phyloP scores from a whole-genome alignment of 2,888 invertebrate species.

The Orthosia incerta region DNA sequence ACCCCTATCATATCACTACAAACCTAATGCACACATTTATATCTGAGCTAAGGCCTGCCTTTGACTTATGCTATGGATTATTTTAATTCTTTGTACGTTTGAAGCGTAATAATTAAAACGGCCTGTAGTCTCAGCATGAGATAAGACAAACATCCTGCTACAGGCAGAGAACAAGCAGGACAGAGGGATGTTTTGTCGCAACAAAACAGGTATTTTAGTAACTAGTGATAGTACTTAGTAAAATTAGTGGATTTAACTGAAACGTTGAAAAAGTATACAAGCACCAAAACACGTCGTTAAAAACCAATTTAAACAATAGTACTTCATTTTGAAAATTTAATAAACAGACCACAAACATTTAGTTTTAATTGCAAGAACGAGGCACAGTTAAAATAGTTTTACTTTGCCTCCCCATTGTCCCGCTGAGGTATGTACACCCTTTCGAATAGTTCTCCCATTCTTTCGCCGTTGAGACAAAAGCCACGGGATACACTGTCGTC shows the following conservation, averaged over 20 bases:
- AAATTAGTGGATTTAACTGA: not conserved
- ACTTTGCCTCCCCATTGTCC: conserved; percentile 74
- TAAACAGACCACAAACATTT: conserved; percentile 51
- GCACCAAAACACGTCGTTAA: not conserved
- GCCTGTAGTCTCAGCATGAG: not conserved
- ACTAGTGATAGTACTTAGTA: not conserved
- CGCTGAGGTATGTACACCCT: conserved; percentile 84
- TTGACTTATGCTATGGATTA: too few relatives aligned
- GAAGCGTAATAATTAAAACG: not conserved
- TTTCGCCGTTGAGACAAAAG: conserved; percentile 81
- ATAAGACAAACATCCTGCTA: not conserved
- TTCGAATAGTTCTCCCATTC: conserved; percentile 83
- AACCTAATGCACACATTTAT: too few relatives aligned
- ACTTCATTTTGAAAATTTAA: conserved; percentile 44
- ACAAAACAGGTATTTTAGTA: not conserved
- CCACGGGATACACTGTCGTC: conserved; percentile 76
- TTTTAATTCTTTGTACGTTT: not conserved
- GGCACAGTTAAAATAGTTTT: conserved; percentile 60
- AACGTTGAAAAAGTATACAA: not conserved
- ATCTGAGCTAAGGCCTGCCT: not conserved
- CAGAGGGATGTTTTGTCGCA: too few relatives aligned
- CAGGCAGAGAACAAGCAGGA: too few relatives aligned
- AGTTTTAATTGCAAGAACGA: conserved; percentile 41
- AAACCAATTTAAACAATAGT: conserved; percentile 27
- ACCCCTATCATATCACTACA: too few relatives aligned